These are phyloP conservation scores for Lamproptera curius DNA, from an alignment of 2,888 invertebrate species.

Conservation along the genomic window DNA sequence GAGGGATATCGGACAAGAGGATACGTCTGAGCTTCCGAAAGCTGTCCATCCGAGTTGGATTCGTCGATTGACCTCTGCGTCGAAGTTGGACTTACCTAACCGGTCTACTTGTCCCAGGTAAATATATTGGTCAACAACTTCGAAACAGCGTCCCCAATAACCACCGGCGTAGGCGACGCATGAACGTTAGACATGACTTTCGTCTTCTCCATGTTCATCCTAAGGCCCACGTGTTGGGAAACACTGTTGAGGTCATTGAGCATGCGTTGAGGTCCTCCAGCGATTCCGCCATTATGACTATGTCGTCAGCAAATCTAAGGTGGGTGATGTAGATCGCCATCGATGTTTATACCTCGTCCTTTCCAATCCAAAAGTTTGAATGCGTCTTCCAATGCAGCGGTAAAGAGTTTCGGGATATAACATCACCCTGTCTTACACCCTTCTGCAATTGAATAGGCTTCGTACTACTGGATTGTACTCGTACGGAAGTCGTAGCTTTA, in stretches of 20 bases:
- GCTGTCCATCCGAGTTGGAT: neutral
- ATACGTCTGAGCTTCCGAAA: neutral
- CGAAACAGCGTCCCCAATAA: too few species aligned
- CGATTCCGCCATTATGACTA: constrained; percentile 1
- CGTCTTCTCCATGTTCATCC: too few species aligned
- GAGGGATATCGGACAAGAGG: neutral
- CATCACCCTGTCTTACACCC: neutral
- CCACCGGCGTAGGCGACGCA: too few species aligned
- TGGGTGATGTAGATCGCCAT: neutral
- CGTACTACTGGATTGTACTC: neutral
- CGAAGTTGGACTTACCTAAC: constrained; percentile 11
- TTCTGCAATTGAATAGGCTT: neutral
- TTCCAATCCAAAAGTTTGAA: neutral
- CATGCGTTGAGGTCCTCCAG: neutral
- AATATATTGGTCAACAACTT: neutral
- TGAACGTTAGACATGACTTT: too few species aligned
- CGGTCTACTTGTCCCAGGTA: constrained; percentile 2
- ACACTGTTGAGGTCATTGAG: neutral
- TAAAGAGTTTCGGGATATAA: neutral
- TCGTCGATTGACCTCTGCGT: constrained; percentile 2
- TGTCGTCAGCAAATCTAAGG: neutral
- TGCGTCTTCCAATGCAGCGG: neutral
- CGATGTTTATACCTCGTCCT: neutral
- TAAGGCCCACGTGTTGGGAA: neutral
- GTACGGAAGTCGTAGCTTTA: neutral